These are phyloP conservation scores for Bergia puertoricense DNA, from an alignment of 92 coral and sea anemone species.

Conservation along the genomic window DNA sequence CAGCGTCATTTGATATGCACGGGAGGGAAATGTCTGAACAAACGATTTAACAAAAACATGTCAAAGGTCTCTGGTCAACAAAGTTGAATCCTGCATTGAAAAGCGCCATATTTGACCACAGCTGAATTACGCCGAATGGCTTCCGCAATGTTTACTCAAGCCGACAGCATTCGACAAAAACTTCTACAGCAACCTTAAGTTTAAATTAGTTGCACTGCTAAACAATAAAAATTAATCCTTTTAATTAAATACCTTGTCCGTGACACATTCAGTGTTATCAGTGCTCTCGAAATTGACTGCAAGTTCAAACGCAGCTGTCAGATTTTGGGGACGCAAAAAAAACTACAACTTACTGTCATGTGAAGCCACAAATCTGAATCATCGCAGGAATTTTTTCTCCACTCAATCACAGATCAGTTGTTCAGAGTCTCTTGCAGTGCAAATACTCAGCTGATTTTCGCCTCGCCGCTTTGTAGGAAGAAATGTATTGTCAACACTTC, in stretches of 20 bases:
- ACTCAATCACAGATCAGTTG: neutral
- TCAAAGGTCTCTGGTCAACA: neutral
- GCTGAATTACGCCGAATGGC: neutral
- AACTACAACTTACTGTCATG: neutral
- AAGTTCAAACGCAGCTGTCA: neutral
- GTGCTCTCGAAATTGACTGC: neutral
- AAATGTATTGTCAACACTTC: slow-evolving; percentile 4
- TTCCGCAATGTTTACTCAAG: neutral
- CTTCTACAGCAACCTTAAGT: neutral
- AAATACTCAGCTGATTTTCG: slow-evolving; percentile 3
- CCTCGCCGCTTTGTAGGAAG: neutral
- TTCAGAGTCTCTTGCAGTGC: neutral
- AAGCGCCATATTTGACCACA: neutral
- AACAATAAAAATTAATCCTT: neutral
- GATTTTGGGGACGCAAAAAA: neutral
- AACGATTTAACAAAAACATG: neutral
- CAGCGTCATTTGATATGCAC: neutral
- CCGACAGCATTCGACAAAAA: neutral
- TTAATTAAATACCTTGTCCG: no score
- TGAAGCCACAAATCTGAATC: neutral
- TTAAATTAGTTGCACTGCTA: neutral
- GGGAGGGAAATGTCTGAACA: neutral
- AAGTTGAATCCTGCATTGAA: neutral
- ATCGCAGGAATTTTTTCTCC: neutral
- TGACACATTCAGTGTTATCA: neutral